Conservation (phyloP, 1,140 invertebrate genomes). For the Vollenhovia emeryi region DNA sequence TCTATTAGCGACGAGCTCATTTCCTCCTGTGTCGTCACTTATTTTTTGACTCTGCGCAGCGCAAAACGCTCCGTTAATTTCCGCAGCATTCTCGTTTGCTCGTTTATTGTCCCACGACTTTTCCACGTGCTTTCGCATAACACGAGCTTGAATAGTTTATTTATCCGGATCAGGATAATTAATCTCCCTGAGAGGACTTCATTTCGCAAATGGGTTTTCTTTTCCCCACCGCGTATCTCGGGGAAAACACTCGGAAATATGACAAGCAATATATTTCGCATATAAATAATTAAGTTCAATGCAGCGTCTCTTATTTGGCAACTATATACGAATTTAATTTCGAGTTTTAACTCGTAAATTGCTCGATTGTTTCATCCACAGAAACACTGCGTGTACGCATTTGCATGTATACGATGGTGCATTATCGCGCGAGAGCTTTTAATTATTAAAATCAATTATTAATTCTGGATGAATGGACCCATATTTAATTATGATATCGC, state of each 20-base stretch:
- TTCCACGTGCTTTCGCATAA: too few relatives aligned
- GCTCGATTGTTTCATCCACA: neutral
- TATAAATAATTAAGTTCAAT: neutral
- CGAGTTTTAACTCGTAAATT: neutral
- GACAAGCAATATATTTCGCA: neutral
- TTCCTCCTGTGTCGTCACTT: too few relatives aligned
- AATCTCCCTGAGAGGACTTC: neutral
- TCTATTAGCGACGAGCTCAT: too few relatives aligned
- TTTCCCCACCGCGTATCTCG: neutral
- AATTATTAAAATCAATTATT: conserved; percentile 22
- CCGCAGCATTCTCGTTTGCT: too few relatives aligned
- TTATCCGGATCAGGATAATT: too few relatives aligned
- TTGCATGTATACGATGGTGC: neutral
- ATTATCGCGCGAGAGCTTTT: neutral
- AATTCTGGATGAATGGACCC: neutral
- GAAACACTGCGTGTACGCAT: neutral
- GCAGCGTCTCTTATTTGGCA: neutral
- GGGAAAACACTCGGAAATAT: neutral
- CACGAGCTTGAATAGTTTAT: too few relatives aligned
- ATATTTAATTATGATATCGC: conserved; percentile 24
- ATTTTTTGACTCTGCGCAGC: too few relatives aligned
- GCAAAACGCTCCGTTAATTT: too few relatives aligned
- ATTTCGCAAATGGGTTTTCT: neutral
- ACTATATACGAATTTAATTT: neutral
- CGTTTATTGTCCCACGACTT: too few relatives aligned